Conservation (phyloP, 2,888 invertebrate genomes). For the Cataglyphis rosenhaueri region DNA sequence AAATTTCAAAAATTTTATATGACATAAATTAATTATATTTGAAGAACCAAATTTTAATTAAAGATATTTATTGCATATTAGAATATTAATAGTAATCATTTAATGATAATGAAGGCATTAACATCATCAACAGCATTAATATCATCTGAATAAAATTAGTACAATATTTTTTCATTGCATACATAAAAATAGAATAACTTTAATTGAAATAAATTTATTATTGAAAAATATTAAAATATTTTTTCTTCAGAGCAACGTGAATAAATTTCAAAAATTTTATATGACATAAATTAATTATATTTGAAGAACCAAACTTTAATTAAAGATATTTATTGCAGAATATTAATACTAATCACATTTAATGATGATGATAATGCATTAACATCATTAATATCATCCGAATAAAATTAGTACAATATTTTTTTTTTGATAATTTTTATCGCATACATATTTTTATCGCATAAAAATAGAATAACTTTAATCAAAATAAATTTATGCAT, state of each 20-base stretch:
- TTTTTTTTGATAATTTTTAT: neutral
- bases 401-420: neutral
- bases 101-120: neutral
- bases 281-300: neutral
- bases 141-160: neutral
- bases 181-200: neutral
- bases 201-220: constrained; percentile 4
- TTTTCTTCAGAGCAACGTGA: neutral
- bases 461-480: neutral
- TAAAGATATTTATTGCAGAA: neutral
- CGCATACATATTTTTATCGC: neutral
- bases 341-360: neutral
- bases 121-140: neutral
- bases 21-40: neutral
- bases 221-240: neutral
- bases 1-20: neutral
- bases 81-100: neutral
- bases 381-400: neutral
- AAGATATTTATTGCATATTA: neutral
- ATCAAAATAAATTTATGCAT: neutral
- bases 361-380: neutral
- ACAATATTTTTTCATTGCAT: neutral
- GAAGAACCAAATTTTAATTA: neutral
- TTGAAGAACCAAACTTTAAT: neutral
- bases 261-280: neutral